Evolutionary conservation across 2,797 vertebrate genomes (phyloP), one percentile per base, ranked within the genome.

Genomic region (Macropodus opercularis): DNA sequence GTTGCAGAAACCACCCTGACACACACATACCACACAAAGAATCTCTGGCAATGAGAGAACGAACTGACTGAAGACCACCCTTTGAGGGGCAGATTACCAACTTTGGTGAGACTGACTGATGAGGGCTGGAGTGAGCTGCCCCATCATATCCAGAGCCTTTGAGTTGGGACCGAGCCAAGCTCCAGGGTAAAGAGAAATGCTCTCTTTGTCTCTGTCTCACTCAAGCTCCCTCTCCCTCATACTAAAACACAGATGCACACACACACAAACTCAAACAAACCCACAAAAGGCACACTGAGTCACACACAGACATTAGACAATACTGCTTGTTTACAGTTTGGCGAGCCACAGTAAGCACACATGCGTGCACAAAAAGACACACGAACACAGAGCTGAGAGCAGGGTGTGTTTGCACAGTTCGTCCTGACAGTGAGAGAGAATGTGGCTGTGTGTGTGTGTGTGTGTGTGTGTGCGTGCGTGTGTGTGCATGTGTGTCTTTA

Each of bases 321-420:
- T 91, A 90, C 86, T 83, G 89, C 87, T 91, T 92, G 91, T 93
- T 93, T 92, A 93, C 91, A 92, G 91, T 91, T 91, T 89, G 87
- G 90, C 83, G 60, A 83, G 83, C 79, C 61, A 73, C 84, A 80
- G 84, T 84, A 80, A 85, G 83, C 85, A 87, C 85, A 89, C 89
- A 85, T 77, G 75, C 79, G 64, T 82, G 81, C 84, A 81, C 82
- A 81, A 76, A 79, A 82, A 88, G 79, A 85, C 85, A 88, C 85
- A 90, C 86, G 84, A 75, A 76, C 70, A 79, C 60, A 38, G 72
- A 41, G 66, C 74, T 75, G 75, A 81, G 79, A 83, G 73, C 83
- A 75, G 91, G 84, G 87, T 80, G 89, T 90, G 87, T 89, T 90
- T 91, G 87, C 80, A 81, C 87, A 86, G 80, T 89, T 91, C 87